phyloP scores from a whole-genome alignment of 2,113 vertebrate species.

The Erythrolamprus reginae region DNA sequence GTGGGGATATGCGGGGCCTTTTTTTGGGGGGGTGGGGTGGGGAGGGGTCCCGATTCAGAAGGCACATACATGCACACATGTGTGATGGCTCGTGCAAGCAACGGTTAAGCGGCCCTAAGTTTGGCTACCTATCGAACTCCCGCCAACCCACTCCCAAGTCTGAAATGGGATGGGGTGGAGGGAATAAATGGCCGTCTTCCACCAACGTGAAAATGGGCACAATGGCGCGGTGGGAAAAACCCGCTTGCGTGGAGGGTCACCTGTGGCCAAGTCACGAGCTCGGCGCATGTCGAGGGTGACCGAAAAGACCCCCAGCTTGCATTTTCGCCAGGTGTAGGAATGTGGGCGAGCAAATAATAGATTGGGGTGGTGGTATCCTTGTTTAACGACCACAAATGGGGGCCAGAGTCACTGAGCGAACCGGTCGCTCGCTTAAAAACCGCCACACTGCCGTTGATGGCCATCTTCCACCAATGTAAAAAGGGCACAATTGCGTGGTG shows the following conservation, averaged over 20 bases:
- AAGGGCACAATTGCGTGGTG: background rate
- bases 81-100: background rate
- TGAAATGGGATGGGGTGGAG: no score
- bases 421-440: background rate
- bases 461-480: background rate
- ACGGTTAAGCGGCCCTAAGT: background rate
- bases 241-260: background rate
- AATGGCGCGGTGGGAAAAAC: no score
- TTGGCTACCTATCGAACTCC: no score
- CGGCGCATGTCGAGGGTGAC: background rate
- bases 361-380: background rate
- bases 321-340: background rate
- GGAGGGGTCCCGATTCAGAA: background rate
- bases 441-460: background rate
- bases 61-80: accelerated
- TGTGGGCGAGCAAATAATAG: no score
- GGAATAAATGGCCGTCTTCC: background rate
- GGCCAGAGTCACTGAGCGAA: background rate
- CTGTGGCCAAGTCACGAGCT: background rate
- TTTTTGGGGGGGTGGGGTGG: background rate
- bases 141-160: background rate
- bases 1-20: no score
- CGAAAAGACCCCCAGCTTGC: background rate
- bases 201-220: background rate
- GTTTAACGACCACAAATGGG: background rate